These are phyloP conservation scores for Brachionus asplanchnoidis DNA, from an alignment of 1,140 invertebrate genomes.

Conservation along the genomic window DNA sequence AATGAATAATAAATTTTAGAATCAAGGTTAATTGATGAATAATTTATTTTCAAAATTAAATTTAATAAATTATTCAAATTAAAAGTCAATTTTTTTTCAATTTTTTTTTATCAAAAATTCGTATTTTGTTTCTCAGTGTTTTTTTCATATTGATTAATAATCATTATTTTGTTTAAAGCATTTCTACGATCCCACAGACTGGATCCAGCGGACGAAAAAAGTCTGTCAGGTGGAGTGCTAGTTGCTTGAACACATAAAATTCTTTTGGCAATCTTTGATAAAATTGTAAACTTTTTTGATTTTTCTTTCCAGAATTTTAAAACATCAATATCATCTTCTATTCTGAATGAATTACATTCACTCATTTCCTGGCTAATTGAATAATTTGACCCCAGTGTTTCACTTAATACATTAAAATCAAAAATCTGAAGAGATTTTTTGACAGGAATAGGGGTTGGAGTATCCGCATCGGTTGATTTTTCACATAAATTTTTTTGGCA, in stretches of 20 bases:
- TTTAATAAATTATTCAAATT: no score
- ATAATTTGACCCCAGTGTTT: background rate
- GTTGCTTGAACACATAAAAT: background rate
- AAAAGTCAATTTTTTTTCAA: no score
- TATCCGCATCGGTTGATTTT: background rate
- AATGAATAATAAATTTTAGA: no score
- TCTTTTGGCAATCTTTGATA: background rate
- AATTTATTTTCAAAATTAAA: no score
- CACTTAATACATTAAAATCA: background rate
- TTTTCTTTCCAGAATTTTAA: background rate
- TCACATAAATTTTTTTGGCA: no score
- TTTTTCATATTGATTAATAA: background rate
- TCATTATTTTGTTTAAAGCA: background rate
- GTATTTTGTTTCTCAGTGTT: no score
- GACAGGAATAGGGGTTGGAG: background rate
- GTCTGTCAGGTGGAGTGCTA: background rate
- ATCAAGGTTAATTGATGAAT: no score
- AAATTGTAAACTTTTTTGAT: background rate
- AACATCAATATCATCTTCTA: no score
- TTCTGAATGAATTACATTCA: no score
- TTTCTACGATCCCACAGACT: background rate
- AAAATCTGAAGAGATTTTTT: background rate
- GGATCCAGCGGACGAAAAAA: background rate
- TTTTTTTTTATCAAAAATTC: no score
- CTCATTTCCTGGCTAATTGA: no score